Conservation (phyloP, 2,888 invertebrate genomes). For the Plusia festucae region DNA sequence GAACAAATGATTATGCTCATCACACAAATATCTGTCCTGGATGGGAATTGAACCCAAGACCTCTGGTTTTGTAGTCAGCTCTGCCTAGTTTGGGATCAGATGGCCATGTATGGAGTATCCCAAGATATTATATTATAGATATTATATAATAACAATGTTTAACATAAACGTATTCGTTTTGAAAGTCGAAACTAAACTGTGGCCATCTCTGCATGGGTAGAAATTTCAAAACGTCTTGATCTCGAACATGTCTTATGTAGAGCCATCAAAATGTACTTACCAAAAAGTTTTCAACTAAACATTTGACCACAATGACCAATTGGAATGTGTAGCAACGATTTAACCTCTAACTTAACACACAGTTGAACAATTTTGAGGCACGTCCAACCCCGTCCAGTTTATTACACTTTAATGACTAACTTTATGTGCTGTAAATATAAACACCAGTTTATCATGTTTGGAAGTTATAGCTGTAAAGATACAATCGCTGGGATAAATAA, state of each 20-base stretch:
- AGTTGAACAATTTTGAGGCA: constrained; percentile 35
- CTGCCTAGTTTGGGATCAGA: too few relatives aligned
- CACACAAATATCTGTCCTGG: too few relatives aligned
- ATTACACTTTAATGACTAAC: constrained; percentile 41
- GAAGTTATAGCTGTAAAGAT: constrained; percentile 22
- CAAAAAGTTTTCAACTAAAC: not conserved
- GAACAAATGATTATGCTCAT: too few relatives aligned
- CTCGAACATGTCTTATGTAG: not conserved
- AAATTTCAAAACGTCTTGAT: too few relatives aligned
- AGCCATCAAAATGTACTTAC: not conserved
- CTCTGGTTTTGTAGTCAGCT: too few relatives aligned
- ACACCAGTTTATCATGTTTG: constrained; percentile 38
- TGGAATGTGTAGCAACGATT: not conserved
- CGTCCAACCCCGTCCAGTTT: constrained; percentile 37
- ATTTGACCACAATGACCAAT: not conserved
- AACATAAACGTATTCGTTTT: too few relatives aligned
- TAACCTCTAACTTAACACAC: constrained; percentile 26
- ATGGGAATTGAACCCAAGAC: too few relatives aligned
- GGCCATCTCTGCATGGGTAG: too few relatives aligned
- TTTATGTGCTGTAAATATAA: constrained; percentile 40
- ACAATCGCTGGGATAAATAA: constrained; percentile 17
- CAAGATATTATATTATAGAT: too few relatives aligned
- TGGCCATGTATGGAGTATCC: too few relatives aligned
- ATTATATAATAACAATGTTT: too few relatives aligned
- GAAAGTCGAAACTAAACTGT: too few relatives aligned